Conservation (phyloP, 92 coral and sea anemone genomes). For the Epizoanthus stellaris region DNA sequence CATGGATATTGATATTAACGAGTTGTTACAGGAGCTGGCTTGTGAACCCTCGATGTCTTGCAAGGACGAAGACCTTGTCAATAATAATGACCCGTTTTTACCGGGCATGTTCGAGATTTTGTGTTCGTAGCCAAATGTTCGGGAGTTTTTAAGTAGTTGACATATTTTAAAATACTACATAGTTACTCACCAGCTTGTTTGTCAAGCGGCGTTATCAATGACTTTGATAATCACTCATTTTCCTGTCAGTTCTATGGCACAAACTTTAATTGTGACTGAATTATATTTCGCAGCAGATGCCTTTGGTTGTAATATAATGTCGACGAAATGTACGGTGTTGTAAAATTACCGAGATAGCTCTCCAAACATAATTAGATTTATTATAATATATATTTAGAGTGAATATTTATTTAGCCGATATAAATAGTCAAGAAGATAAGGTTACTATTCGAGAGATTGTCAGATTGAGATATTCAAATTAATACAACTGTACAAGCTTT, state of each 20-base stretch:
- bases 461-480: no score
- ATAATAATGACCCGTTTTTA: slow-evolving; percentile 77
- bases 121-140: slow-evolving; percentile 59
- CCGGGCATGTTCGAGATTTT: slow-evolving; percentile 91
- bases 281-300: no score
- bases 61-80: slow-evolving; percentile 60
- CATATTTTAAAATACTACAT: no score
- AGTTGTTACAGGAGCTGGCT: slow-evolving; percentile 76
- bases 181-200: no score
- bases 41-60: slow-evolving; percentile 59
- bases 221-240: no score
- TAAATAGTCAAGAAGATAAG: neutral
- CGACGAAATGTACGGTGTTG: neutral
- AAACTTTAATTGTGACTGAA: no score
- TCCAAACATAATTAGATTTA: slow-evolving; percentile 14
- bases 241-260: no score
- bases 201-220: no score
- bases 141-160: neutral
- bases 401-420: slow-evolving; percentile 30
- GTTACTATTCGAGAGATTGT: no score
- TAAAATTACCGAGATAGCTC: neutral
- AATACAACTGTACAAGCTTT: no score
- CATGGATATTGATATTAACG: slow-evolving; percentile 77
- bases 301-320: no score
- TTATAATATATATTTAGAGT: slow-evolving; percentile 5